Base-by-base conservation (phyloP, 2,797 vertebrate genomes). In the Ficedula albicollis region DNA sequence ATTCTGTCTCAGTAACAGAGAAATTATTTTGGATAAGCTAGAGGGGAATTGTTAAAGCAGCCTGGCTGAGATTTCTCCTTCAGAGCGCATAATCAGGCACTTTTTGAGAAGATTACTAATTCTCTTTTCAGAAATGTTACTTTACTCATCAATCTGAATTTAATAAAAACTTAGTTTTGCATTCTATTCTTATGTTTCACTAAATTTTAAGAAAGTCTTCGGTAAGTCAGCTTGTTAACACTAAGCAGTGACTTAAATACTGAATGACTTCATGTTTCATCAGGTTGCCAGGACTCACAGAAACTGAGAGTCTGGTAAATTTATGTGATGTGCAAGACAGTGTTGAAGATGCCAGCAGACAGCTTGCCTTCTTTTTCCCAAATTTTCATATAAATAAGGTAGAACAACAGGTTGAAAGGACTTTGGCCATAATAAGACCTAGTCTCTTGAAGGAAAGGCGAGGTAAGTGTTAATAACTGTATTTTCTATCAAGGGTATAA, bases 321-420 rank as follows among this genome's bases (percentile, higher is more conserved):
- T 9, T 95, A 72, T 98, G 97, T 44, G 94, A 97, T 51, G 16
- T 97, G 49, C 93, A 98, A 52, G 96, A 98, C 26, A 87, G 93
- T 25, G 3, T 76, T 20, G 90, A 95, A 84, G 92, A 96, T 62
- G 96, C 97, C 62, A 96, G 96, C 85, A 97, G 94, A 75, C 88
- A 97, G n/a, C 94, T 98, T 38, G 97, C 96, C 18, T 96, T 97
- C 62, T 98, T 98, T 79, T 98, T 98, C 36, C 98, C 98, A 23
- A 75, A 96, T 88, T 97, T 97, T 91, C 36, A 72, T 84, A 39
- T 6, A 41, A 20, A 48, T 32, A 46, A 8, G 15, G 27, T 15
- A 66, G 93, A 93, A 8, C 21, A 91, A 56, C 11, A 6, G 0
- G 7, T 9, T 73, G 97, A 97, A 95, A 98, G 38, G 67, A 98